Evolutionary conservation across 64 coral and sea anemone species (phyloP), one percentile per base, ranked within the genome.

Genomic region (Pocillopora damicornis): DNA sequence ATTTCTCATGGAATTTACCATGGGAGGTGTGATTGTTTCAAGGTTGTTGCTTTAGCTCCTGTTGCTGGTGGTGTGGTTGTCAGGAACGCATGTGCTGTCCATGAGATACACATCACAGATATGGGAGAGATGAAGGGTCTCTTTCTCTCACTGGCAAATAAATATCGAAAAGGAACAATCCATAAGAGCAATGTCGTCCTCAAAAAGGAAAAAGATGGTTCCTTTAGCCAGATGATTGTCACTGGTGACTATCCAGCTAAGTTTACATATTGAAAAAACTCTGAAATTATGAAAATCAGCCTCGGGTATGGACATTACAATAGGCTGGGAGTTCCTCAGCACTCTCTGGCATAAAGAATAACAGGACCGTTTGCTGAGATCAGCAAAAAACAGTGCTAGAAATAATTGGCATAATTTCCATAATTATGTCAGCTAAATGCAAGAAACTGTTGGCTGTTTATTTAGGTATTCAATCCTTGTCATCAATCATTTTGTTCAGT

Each of bases 21-120:
- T 74, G 61, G n/a, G 79, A 90, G 67, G 88, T 90, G 65, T 83
- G 88, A 90, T 61, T 90, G 79, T 68, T 76, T 90, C n/a, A 90
- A 90, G 36, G 88, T 90, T 90, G 67, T 90, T 20, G 78, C 79
- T 90, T 80, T 90, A 75, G 73, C 73, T 75, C 56, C 72, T 60
- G 86, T 75, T 60, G 56, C 26, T 75, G 86, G 86, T 75, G 88
- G 88, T 81, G n/a, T 13, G 45, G n/a, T 81, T 37, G 88, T 90
- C 38, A 90, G 73, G 79, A 90, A 90, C 78, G 75, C 88, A 82
- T 37, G 78, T 80, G 68, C 69, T 76, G 75, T 91, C 51, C 69
- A 87, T 61, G 86, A 87, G 76, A 87, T 87, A 58, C 72, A 76
- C 69, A 87, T 87, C 25, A 75, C 74, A 35, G 71, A 87, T 75